Percentiles rank a stretch among this genome's conserved stretches.
phyloP scores from a whole-genome alignment of 2,113 vertebrate species.

The Entomyzon cyanotis region DNA sequence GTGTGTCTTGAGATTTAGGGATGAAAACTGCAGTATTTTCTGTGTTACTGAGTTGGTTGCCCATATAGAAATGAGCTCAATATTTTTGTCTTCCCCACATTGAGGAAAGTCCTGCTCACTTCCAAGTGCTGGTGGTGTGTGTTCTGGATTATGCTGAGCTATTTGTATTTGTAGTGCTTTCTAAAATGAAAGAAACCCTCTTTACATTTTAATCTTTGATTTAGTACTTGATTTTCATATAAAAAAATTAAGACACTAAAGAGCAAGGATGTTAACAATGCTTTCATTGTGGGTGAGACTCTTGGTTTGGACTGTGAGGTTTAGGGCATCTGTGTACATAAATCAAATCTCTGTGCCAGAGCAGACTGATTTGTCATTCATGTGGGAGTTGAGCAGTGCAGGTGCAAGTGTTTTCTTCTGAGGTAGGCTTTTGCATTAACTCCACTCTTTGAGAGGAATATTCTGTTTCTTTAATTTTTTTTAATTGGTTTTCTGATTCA shows the following conservation, averaged over 20 bases:
- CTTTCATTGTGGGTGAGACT: not conserved
- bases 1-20: not conserved
- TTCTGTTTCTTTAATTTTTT: not conserved
- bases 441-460: not conserved
- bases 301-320: not conserved
- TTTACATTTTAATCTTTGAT: not conserved
- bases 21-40: not conserved
- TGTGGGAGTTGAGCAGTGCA: not conserved
- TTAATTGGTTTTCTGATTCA: not conserved
- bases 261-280: not conserved
- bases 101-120: not conserved
- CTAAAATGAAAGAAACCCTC: not conserved
- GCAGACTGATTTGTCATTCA: not conserved
- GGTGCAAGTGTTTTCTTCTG: not conserved
- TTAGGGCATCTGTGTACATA: not conserved
- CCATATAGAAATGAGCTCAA: not conserved
- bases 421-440: not conserved
- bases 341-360: not conserved
- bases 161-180: not conserved
- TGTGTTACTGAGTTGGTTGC: not conserved
- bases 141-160: not conserved
- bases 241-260: not conserved
- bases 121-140: not conserved
- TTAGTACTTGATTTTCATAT: not conserved
- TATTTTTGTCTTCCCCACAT: not conserved